Evolutionary conservation across 2,113 vertebrate genomes (phyloP).

Genomic region (Rhinoptilus africanus): DNA sequence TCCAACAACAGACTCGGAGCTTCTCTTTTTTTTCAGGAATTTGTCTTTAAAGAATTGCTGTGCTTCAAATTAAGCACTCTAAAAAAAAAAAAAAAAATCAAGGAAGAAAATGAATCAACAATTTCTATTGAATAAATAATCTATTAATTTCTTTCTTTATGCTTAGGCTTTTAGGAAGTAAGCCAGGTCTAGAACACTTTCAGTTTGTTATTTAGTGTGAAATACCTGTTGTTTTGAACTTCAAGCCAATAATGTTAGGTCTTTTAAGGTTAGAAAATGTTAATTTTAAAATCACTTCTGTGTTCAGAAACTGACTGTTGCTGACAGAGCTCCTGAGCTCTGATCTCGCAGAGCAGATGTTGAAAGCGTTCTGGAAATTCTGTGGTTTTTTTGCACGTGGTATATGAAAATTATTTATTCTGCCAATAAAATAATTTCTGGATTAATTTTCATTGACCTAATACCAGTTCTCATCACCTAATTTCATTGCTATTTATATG

Average conservation of each 20-base stretch:
- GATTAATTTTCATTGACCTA: constrained; percentile 20
- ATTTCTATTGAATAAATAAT: constrained; percentile 31
- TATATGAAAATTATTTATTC: constrained; percentile 34
- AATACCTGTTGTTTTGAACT: not conserved
- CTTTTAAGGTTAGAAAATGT: constrained; percentile 5
- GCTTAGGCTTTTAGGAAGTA: not conserved
- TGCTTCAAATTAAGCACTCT: not conserved
- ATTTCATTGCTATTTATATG: constrained; percentile 14
- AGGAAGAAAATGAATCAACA: constrained; percentile 13
- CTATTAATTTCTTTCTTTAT: not conserved
- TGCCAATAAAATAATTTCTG: constrained; percentile 25
- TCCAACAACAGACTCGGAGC: not conserved
- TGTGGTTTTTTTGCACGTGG: not conserved
- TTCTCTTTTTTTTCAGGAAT: not conserved
- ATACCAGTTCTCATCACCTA: not conserved
- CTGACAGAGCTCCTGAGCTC: constrained; percentile 11
- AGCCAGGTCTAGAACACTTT: not conserved
- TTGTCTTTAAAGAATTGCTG: not conserved
- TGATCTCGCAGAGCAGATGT: not conserved
- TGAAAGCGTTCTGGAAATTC: constrained; percentile 6
- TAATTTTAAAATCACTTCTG: not conserved
- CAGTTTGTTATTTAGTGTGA: not conserved
- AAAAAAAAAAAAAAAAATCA: not conserved
- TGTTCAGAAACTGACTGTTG: not conserved
- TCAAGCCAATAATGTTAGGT: not conserved